Base-by-base conservation (phyloP, 2,113 vertebrate genomes). In the Heteronetta atricapilla region DNA sequence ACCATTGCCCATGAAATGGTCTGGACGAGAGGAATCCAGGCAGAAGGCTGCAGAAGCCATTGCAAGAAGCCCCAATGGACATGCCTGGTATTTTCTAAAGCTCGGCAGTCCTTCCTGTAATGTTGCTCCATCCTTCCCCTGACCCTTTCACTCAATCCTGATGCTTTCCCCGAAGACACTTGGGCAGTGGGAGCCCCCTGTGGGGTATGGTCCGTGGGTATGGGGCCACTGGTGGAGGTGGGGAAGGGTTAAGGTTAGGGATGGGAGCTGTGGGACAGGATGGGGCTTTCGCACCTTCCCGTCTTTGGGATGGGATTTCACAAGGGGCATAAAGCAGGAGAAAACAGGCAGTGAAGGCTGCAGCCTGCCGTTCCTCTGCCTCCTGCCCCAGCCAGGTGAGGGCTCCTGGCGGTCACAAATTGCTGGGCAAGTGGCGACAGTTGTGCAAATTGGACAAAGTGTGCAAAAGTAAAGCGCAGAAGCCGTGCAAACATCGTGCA, bases 361-460 rank as follows among this genome's bases (percentile, higher is more conserved):
- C 31, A 28, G 53, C 5, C 0, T 0, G 15, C 33, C 34, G 26
- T 77, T 83, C 73, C 53, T 76, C n/a, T 81, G 46, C 58, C 55
- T 79, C 52, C 76, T 82, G 64, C 38, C 77, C 63, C 19, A 60
- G 78, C 29, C 3, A 8, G 25, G 26, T 60, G 11, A 9, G 17
- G 31, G 68, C 29, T 76, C 31, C 40, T 0, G 0, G 44, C 26
- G 42, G 11, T 34, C 36, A 28, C 28, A 11, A 1, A 2, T 28
- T 53, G 9, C 26, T 3, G 44, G 18, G 53, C 46, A 1, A 18
- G 3, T 8, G 29, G 4, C 50, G 82, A 60, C 31, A 42, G 9
- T 28, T 2, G 3, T 28, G 36, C n/a, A 31, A 48, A 16, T 19
- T 3, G 5, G 0, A 0, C n/a, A 15, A n/a, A 6, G 33, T 1